phyloP scores from a whole-genome alignment of 53 echinoderm and acorn worm species.

The Luidia sarsii region DNA sequence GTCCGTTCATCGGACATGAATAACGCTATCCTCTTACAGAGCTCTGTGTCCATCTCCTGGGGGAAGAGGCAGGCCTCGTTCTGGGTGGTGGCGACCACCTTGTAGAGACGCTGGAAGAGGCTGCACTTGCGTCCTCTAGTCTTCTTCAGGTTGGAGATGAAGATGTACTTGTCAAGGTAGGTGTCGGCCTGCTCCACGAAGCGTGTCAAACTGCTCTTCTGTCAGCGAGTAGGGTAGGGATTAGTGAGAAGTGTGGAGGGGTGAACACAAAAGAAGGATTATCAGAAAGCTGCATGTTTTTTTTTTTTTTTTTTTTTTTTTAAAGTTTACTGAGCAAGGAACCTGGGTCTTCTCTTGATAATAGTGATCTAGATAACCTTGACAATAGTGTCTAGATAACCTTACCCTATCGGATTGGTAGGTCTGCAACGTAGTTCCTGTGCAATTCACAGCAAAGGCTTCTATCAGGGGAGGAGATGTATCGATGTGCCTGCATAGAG shows the following conservation, averaged over 20 bases:
- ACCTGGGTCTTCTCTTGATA: too few relatives aligned
- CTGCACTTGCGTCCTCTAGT: slow-evolving; percentile 88
- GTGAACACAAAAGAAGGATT: too few relatives aligned
- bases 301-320: too few relatives aligned
- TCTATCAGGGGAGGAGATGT: slow-evolving; percentile 83
- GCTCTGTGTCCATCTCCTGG: slow-evolving; percentile 69
- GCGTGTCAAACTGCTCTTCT: slow-evolving; percentile 55
- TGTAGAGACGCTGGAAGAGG: slow-evolving; percentile 80
- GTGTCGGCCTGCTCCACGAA: slow-evolving; percentile 88
- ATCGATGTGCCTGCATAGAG: slow-evolving; percentile 89
- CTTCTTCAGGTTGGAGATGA: slow-evolving; percentile 89
- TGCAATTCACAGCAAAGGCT: slow-evolving; percentile 83
- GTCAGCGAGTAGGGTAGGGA: background rate
- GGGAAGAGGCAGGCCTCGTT: slow-evolving; percentile 96
- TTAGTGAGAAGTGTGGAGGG: too few relatives aligned
- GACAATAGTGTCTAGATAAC: too few relatives aligned
- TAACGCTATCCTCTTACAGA: slow-evolving; percentile 84
- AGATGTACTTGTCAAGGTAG: slow-evolving; percentile 91
- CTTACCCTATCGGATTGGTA: slow-evolving; percentile 47
- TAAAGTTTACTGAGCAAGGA: too few relatives aligned
- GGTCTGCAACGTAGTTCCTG: slow-evolving; percentile 54
- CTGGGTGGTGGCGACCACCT: slow-evolving; percentile 86
- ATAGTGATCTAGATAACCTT: too few relatives aligned
- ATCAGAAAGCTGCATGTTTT: too few relatives aligned
- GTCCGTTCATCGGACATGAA: slow-evolving; percentile 63